Conservation (phyloP, 2,888 invertebrate genomes). For the Apocheima hispidaria region DNA sequence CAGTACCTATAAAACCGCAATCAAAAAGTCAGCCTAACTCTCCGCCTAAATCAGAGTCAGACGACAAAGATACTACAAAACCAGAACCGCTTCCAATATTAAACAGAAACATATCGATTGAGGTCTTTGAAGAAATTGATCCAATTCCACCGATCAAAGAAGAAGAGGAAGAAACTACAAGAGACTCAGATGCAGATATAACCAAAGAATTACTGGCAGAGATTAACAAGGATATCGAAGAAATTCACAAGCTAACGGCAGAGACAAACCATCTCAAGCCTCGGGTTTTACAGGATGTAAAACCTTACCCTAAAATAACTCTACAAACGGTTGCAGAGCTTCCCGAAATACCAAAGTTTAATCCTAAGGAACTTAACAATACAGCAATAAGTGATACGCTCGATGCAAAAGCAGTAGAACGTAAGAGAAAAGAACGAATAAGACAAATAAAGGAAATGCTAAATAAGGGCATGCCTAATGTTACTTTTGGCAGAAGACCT, state of each 20-base stretch:
- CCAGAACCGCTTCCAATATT: constrained; percentile 64
- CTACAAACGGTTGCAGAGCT: constrained; percentile 87
- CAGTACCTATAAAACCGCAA: constrained; percentile 69
- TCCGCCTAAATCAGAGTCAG: constrained; percentile 78
- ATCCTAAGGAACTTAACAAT: constrained; percentile 69
- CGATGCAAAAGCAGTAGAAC: constrained; percentile 80
- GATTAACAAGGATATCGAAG: constrained; percentile 82
- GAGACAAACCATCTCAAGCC: constrained; percentile 76
- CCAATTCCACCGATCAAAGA: constrained; percentile 78
- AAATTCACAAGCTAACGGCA: constrained; percentile 81
- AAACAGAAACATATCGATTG: constrained; percentile 67
- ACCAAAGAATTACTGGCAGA: constrained; percentile 75
- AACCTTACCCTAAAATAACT: constrained; percentile 86
- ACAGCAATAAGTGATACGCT: constrained; percentile 69
- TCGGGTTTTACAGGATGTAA: constrained; percentile 78
- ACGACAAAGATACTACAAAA: constrained; percentile 63
- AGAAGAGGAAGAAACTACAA: constrained; percentile 67
- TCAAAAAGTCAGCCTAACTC: constrained; percentile 82
- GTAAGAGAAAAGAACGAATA: constrained; percentile 87
- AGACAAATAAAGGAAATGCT: constrained; percentile 90
- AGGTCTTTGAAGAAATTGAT: constrained; percentile 75
- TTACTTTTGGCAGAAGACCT: constrained; percentile 78
- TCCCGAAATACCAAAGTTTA: constrained; percentile 87
- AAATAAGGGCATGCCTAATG: constrained; percentile 89
- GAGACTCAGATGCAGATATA: constrained; percentile 61